Percentiles rank a stretch among this genome's conserved stretches.
These are phyloP conservation scores for Heterodera schachtii DNA, from an alignment of 1,140 invertebrate genomes.

Conservation along the genomic window DNA sequence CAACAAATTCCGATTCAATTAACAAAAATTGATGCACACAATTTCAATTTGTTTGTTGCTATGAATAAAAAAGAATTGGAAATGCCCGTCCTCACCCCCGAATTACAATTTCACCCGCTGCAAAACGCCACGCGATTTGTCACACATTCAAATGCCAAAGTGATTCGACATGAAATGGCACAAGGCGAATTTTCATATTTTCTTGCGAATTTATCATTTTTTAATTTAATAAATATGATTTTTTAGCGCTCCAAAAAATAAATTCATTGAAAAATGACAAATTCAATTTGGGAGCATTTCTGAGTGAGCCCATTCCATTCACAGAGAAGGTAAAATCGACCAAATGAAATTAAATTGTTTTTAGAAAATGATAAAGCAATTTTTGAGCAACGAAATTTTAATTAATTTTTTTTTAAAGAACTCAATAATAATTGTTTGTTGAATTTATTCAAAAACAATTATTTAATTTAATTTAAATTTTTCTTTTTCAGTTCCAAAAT, in stretches of 20 bases:
- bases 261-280: not conserved
- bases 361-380: too few species aligned
- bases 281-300: not conserved
- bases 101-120: not conserved
- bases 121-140: not conserved
- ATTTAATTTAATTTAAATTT: not conserved
- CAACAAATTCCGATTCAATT: not conserved
- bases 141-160: slow-evolving; percentile 1
- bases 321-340: not conserved
- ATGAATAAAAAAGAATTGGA: not conserved
- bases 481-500: slow-evolving; percentile 6
- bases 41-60: not conserved
- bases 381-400: too few species aligned
- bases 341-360: too few species aligned
- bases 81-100: not conserved
- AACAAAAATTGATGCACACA: not conserved
- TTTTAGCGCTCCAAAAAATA: not conserved
- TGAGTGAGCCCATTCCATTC: not conserved
- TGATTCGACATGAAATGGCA: not conserved
- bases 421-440: too few species aligned
- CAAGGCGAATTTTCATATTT: not conserved
- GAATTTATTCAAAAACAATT: not conserved
- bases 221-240: not conserved
- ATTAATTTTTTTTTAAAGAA: too few species aligned
- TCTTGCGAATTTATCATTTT: not conserved